phyloP scores from a whole-genome alignment of 2,797 vertebrate species.

The Gymnopithys bicolor region DNA sequence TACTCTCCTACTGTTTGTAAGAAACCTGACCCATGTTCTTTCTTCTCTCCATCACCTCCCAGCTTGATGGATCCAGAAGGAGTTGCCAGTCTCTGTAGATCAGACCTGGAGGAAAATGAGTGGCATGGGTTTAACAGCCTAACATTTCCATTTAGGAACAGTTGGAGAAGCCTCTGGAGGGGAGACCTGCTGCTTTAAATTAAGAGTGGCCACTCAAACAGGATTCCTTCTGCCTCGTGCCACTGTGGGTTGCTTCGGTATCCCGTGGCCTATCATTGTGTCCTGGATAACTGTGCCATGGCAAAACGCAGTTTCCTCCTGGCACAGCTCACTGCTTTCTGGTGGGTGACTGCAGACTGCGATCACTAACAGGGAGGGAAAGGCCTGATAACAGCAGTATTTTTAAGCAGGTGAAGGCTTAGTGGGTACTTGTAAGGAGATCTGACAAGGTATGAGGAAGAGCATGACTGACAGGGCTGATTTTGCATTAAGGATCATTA shows the following conservation, averaged over 20 bases:
- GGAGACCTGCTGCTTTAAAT: not conserved
- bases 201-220: not conserved
- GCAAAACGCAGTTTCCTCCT: not conserved
- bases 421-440: not conserved
- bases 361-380: not conserved
- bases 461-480: not conserved
- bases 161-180: not conserved
- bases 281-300: not conserved
- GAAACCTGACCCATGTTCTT: not conserved
- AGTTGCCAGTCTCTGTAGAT: not conserved
- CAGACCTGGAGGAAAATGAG: not conserved
- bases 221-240: not conserved
- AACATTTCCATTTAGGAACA: not conserved
- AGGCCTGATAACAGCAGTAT: not conserved
- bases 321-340: not conserved
- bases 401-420: not conserved
- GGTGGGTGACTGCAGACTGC: not conserved
- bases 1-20: not conserved
- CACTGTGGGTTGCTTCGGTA: not conserved
- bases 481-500: not conserved
- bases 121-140: not conserved
- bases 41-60: not conserved
- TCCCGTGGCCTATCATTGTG: fast-evolving
- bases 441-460: not conserved
- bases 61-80: not conserved